Base-by-base conservation (phyloP, 2,888 invertebrate species). In the Oscheius sp. region DNA sequence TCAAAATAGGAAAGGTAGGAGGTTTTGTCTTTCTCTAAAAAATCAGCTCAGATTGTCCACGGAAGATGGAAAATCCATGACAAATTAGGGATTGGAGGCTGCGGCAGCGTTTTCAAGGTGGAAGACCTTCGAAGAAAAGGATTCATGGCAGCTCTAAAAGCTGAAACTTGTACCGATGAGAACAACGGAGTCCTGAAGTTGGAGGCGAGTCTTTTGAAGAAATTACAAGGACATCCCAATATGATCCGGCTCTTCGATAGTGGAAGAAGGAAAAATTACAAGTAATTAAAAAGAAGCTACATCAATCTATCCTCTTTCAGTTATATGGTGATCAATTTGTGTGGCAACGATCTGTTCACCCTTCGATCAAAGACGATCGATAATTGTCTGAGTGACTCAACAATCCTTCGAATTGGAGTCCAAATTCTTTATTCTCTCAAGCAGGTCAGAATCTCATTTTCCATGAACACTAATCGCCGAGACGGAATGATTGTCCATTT, bases 261-360 rank as follows among this genome's bases (percentile, higher is more conserved):
- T 6, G 52, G 52, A n/a, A 20, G 31, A 12, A 8, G 52, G 10
- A 15, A 29, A 29, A 10, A 25, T 17, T 52, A 52, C 27, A 52
- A 52, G 52, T 52, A 8, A 27, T 25, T 25, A 1, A 2, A 3
- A 4, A n/a, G n/a, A n/a, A 25, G 52, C n/a, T 23, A 27, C 3
- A 4, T n/a, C n/a, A 17, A 20, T 17, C 3, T 10, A n/a, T 12
- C 25, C 25, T 4, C 25, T 45, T 73, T 53, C 68, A 76, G 74
- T 39, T 77, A 75, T 64, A 76, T 78, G 55, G 76, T 78, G 27
- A 76, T 78, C 72, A 75, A 71, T 10, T 37, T 78, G 15, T 65
- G 76, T 20, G 76, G 78, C 2, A 69, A 66, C 20, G 78, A 78
- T 55, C 48, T 78, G 53, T 73, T 73, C 71, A 69, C 71, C 31